Conservation (phyloP, 2,797 vertebrate genomes). For the Oophaga sylvatica region DNA sequence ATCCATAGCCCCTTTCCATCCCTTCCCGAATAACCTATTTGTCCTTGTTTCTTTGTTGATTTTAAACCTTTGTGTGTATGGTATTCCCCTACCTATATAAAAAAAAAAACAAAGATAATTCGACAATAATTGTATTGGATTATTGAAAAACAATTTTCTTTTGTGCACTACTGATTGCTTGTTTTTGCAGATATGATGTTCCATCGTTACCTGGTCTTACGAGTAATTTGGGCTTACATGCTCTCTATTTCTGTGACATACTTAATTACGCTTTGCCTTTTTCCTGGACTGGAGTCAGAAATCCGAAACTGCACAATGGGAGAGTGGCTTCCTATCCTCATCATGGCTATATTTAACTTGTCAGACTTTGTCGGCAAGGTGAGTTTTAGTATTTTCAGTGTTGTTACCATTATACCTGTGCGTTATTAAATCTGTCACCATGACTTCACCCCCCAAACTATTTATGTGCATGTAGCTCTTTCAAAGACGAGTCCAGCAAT, state of each 20-base stretch:
- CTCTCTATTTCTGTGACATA: conserved; percentile 94
- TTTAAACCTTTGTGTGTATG: too few species aligned
- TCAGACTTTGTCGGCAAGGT: conserved; percentile 98
- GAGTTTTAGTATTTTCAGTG: background rate
- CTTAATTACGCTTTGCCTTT: conserved; percentile 96
- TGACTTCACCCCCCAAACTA: too few species aligned
- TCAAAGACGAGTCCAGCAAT: too few species aligned
- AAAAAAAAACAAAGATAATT: too few species aligned
- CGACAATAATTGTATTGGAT: too few species aligned
- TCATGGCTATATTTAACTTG: conserved; percentile 98
- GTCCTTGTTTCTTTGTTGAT: too few species aligned
- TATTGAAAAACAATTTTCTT: background rate
- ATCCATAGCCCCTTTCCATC: too few species aligned
- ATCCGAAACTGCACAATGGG: conserved; percentile 87
- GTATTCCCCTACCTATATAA: too few species aligned
- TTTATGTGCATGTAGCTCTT: too few species aligned
- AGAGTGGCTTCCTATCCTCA: conserved; percentile 96
- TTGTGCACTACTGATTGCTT: background rate
- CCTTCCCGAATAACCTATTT: too few species aligned
- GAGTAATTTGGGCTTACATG: conserved; percentile 97
- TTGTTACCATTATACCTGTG: background rate
- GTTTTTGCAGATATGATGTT: conserved; percentile 85
- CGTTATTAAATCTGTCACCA: too few species aligned
- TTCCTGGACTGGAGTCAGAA: conserved; percentile 94
- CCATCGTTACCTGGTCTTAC: conserved; percentile 90